These are phyloP conservation scores for Anthopleura sola DNA, from an alignment of 64 coral and sea anemone species.

Conservation along the genomic window DNA sequence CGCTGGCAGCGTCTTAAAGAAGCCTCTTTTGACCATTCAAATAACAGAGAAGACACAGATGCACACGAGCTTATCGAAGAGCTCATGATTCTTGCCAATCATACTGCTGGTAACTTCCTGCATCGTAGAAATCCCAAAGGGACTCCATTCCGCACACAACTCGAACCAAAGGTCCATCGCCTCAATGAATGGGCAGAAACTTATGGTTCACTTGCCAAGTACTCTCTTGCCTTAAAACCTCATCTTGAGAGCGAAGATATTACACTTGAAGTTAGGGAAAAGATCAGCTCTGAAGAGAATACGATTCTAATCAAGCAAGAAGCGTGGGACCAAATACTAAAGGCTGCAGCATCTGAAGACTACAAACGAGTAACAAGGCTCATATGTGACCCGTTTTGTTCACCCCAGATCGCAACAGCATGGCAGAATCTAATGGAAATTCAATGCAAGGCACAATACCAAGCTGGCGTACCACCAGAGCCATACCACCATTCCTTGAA, in stretches of 20 bases:
- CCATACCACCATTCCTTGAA: neutral
- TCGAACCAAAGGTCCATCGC: slow-evolving; percentile 62
- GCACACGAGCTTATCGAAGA: slow-evolving; percentile 91
- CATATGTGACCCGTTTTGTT: slow-evolving; percentile 54
- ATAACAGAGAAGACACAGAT: slow-evolving; percentile 24
- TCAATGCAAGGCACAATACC: slow-evolving; percentile 32
- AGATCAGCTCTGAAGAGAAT: neutral
- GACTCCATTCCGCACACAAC: slow-evolving; percentile 53
- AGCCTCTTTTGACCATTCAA: slow-evolving; percentile 33
- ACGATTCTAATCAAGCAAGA: neutral
- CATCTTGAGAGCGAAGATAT: slow-evolving; percentile 6
- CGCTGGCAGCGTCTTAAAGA: slow-evolving; percentile 40
- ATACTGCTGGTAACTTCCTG: slow-evolving; percentile 50
- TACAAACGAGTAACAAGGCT: slow-evolving; percentile 15
- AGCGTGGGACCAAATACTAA: neutral
- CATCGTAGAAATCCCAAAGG: neutral
- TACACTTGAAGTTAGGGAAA: neutral
- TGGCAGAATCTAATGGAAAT: slow-evolving; percentile 43
- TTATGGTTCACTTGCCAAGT: slow-evolving; percentile 25
- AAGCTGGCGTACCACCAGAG: neutral
- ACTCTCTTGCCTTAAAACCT: neutral
- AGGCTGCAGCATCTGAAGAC: slow-evolving; percentile 23
- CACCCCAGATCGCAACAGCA: slow-evolving; percentile 65
- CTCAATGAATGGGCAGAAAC: slow-evolving; percentile 66
- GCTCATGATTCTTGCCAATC: slow-evolving; percentile 86